Conservation (phyloP, 2,113 vertebrate genomes). For the Charina bottae region DNA sequence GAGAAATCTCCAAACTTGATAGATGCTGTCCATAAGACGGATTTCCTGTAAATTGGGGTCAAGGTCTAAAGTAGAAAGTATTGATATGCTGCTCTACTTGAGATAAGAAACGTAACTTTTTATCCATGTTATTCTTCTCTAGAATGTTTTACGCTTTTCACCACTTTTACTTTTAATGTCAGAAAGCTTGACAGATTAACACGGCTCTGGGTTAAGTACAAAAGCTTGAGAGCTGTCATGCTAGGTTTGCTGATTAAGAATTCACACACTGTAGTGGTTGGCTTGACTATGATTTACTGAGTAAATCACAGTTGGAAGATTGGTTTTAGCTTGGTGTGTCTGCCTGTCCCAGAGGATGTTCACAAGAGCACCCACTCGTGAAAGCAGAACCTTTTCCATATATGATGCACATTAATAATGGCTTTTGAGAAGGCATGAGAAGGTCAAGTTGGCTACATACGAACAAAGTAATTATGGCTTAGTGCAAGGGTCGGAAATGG, state of each 20-base stretch:
- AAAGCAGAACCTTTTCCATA: too few species aligned
- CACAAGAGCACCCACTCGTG: too few species aligned
- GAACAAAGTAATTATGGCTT: too few species aligned
- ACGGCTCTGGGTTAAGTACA: neutral
- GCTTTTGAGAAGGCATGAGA: too few species aligned
- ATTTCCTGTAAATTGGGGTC: conserved; percentile 13
- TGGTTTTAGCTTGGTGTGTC: too few species aligned
- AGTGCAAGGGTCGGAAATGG: too few species aligned
- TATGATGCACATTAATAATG: too few species aligned
- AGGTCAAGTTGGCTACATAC: too few species aligned
- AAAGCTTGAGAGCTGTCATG: neutral
- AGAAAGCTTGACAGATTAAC: neutral
- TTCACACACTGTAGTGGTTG: neutral
- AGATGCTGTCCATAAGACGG: neutral
- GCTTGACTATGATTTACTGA: neutral
- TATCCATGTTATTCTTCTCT: neutral
- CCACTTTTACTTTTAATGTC: neutral
- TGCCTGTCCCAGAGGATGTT: too few species aligned
- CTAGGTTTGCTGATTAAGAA: neutral
- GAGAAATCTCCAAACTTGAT: neutral
- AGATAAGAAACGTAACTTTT: neutral
- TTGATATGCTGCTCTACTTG: neutral
- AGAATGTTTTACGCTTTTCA: neutral
- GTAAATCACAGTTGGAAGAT: neutral
- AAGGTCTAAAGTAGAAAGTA: neutral